phyloP scores from a whole-genome alignment of 2,888 invertebrate genomes.

The Troides oblongomaculatus region DNA sequence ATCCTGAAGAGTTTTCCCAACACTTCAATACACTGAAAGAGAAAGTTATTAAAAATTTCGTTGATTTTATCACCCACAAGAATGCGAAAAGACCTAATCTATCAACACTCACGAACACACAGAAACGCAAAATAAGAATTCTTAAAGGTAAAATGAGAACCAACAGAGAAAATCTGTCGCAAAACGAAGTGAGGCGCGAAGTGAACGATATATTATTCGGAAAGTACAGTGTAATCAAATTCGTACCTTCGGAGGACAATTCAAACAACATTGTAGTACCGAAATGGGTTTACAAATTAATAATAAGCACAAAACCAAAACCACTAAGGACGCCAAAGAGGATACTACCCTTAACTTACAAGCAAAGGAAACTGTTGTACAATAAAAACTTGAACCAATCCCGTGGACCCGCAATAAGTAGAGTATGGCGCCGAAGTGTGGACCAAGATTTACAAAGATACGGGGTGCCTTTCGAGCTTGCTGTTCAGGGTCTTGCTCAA shows the following conservation, averaged over 20 bases:
- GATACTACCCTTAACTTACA: slow-evolving; percentile 1
- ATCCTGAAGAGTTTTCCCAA: slow-evolving; percentile 16
- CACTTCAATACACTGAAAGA: slow-evolving; percentile 14
- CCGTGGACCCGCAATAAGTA: slow-evolving; percentile 19
- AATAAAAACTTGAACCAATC: slow-evolving; percentile 2
- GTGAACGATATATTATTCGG: slow-evolving; percentile 21
- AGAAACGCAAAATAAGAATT: slow-evolving; percentile 15
- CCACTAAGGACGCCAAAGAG: slow-evolving; percentile 3
- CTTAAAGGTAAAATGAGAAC: slow-evolving; percentile 21
- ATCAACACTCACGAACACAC: background rate
- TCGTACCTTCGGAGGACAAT: slow-evolving; percentile 2
- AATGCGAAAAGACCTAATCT: slow-evolving; percentile 8
- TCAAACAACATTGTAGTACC: slow-evolving; percentile 13
- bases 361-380: slow-evolving; percentile 1
- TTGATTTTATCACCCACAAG: slow-evolving; percentile 10
- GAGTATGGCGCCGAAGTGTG: slow-evolving; percentile 40
- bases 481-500: slow-evolving; percentile 57
- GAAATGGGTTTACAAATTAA: slow-evolving; percentile 18
- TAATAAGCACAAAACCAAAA: background rate
- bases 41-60: slow-evolving; percentile 5
- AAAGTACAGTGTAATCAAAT: slow-evolving; percentile 9
- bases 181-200: slow-evolving; percentile 1
- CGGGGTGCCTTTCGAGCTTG: slow-evolving; percentile 57
- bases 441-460: slow-evolving; percentile 34
- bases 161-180: slow-evolving; percentile 7